phyloP scores from a whole-genome alignment of 2,888 invertebrate genomes.

The Siphlonurus alternatus region DNA sequence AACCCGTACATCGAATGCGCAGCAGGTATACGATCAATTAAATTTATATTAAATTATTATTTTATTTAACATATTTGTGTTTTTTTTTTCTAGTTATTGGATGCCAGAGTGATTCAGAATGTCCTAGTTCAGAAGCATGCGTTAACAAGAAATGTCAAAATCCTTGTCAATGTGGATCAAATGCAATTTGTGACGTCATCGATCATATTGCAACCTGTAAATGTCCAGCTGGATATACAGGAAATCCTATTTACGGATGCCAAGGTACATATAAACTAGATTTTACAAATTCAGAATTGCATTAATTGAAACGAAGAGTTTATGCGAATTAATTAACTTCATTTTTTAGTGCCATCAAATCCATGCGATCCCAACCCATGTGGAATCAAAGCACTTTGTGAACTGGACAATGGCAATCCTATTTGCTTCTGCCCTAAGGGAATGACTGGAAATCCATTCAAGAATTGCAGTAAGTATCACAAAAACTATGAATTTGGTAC shows the following conservation, averaged over 20 bases:
- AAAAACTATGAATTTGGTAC: too few species aligned
- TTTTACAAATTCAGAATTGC: constrained; percentile 1
- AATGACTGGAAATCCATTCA: constrained; percentile 78
- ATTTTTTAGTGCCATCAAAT: constrained; percentile 46
- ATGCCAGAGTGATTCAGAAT: constrained; percentile 53
- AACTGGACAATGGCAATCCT: constrained; percentile 67
- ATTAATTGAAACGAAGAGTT: not conserved
- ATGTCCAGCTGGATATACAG: constrained; percentile 64
- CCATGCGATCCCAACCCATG: constrained; percentile 77
- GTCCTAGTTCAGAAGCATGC: constrained; percentile 56
- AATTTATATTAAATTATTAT: constrained; percentile 6
- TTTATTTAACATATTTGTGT: constrained; percentile 3
- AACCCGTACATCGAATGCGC: constrained; percentile 60
- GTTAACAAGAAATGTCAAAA: constrained; percentile 57
- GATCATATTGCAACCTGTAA: constrained; percentile 66
- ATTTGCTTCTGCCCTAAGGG: constrained; percentile 82
- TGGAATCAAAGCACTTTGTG: constrained; percentile 69
- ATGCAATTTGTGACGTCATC: constrained; percentile 65
- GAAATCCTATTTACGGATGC: constrained; percentile 56
- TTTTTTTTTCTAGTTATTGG: constrained; percentile 42
- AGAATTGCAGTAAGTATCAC: constrained; percentile 65
- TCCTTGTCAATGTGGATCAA: constrained; percentile 60
- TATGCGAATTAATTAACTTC: constrained; percentile 1
- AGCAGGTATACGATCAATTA: constrained; percentile 29
- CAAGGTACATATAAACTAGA: constrained; percentile 21